Percentiles rank a stretch among this genome's conserved stretches.
Conservation (phyloP, 2,888 invertebrate genomes). For the Cartodere bifasciata region DNA sequence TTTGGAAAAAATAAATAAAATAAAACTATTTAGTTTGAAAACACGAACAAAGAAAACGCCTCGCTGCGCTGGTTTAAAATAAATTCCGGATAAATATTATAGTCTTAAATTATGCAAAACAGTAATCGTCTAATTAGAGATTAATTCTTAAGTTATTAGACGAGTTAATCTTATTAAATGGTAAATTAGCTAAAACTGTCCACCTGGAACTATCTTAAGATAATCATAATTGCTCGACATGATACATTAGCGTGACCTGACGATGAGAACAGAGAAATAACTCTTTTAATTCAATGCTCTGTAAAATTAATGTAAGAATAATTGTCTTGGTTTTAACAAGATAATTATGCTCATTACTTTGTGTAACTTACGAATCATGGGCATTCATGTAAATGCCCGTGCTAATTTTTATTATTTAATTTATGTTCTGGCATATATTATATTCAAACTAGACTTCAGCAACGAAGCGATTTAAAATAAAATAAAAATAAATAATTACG, state of each 20-base stretch:
- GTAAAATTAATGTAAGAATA: slow-evolving; percentile 34
- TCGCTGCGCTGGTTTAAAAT: no score
- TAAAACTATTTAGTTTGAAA: no score
- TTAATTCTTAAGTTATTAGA: slow-evolving; percentile 20
- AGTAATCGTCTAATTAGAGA: no score
- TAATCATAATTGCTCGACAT: slow-evolving; percentile 31
- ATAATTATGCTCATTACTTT: slow-evolving; percentile 32
- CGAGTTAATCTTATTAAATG: slow-evolving; percentile 21
- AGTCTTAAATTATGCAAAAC: no score
- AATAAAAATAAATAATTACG: no score
- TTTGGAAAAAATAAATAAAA: no score
- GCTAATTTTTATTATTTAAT: slow-evolving; percentile 9
- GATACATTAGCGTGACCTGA: slow-evolving; percentile 27
- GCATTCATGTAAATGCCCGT: slow-evolving; percentile 23
- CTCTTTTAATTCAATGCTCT: slow-evolving; percentile 29
- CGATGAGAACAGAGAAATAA: no score
- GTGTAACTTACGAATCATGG: slow-evolving; percentile 31
- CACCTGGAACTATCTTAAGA: slow-evolving; percentile 34
- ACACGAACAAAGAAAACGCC: no score
- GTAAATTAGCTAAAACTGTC: slow-evolving; percentile 25
- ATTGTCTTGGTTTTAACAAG: slow-evolving; percentile 31
- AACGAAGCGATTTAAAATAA: no score
- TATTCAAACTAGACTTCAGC: no score
- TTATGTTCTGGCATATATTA: no score
- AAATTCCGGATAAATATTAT: no score